Conservation (phyloP, 1,140 invertebrate genomes). For the Lepidurus apus region DNA sequence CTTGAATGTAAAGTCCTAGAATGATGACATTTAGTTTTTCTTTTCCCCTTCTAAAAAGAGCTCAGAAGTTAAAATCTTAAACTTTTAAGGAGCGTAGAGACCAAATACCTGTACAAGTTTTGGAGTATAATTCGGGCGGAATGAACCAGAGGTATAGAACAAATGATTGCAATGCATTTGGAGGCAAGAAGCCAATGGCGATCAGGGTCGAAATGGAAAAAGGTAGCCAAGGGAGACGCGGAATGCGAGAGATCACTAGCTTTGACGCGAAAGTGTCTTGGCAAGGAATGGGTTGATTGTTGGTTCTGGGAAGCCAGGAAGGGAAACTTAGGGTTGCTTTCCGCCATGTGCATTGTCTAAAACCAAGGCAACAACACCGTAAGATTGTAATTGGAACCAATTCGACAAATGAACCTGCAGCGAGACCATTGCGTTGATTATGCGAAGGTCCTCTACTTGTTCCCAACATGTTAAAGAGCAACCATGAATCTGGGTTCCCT, state of each 20-base stretch:
- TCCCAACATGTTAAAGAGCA: conserved; percentile 93
- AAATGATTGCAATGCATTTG: conserved; percentile 89
- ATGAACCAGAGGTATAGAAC: conserved; percentile 81
- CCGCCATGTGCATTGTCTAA: conserved; percentile 31
- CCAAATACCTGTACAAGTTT: conserved; percentile 69
- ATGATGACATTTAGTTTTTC: not conserved
- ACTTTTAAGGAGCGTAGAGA: not conserved
- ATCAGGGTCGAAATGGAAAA: conserved; percentile 77
- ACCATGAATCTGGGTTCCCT: conserved; percentile 88
- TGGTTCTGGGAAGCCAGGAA: not conserved
- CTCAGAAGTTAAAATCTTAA: too few relatives aligned
- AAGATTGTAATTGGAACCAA: too few relatives aligned
- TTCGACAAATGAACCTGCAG: conserved; percentile 58
- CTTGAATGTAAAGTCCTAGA: not conserved
- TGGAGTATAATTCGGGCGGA: conserved; percentile 77
- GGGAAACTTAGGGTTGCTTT: conserved; percentile 8
- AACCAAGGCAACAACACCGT: not conserved
- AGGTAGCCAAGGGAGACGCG: conserved; percentile 55
- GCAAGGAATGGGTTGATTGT: conserved; percentile 36
- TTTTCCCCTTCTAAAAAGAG: too few relatives aligned
- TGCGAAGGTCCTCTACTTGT: conserved; percentile 82
- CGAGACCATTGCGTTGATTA: conserved; percentile 90
- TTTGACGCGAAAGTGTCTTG: conserved; percentile 33
- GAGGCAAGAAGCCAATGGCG: conserved; percentile 91
- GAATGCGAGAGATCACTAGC: conserved; percentile 34